A percentile compares a stretch with the other conserved stretches of the same genome.
Evolutionary conservation across 1,140 invertebrate species (phyloP).

Genomic region (Sweltsa coloradensis): DNA sequence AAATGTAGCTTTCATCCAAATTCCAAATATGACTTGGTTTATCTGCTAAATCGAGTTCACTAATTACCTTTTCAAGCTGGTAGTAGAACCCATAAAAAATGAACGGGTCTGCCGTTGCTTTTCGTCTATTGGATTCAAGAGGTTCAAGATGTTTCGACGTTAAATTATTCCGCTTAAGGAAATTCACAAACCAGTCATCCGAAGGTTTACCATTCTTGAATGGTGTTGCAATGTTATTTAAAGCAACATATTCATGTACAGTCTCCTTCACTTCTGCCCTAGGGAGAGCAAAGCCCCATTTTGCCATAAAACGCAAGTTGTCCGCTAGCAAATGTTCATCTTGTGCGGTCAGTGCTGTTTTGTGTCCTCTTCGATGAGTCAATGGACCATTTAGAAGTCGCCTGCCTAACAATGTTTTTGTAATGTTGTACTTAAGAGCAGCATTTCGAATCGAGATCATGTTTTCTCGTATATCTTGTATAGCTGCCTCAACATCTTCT

Average conservation of each 20-base stretch:
- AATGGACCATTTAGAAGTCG: background rate
- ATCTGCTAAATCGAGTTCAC: constrained; percentile 12
- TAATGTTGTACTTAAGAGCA: constrained; percentile 2
- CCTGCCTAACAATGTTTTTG: background rate
- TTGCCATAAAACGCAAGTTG: constrained; percentile 3
- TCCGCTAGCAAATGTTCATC: background rate
- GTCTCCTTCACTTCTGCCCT: background rate
- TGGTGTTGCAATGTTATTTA: constrained; percentile 3
- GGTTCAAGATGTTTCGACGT: constrained; percentile 5
- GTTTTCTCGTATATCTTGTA: background rate
- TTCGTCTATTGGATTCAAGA: constrained; percentile 3
- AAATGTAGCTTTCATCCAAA: constrained; percentile 14
- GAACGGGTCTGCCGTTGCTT: constrained; percentile 14
- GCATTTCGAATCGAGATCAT: background rate
- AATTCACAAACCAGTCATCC: constrained; percentile 3
- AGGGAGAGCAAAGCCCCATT: constrained; percentile 5
- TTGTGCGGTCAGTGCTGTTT: constrained; percentile 5
- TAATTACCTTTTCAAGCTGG: background rate
- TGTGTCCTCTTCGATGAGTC: background rate
- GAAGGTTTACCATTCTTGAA: constrained; percentile 6
- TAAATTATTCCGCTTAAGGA: background rate
- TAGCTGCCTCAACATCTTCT: background rate
- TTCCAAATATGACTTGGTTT: constrained; percentile 14
- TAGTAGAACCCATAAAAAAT: constrained; percentile 17
- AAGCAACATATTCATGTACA: constrained; percentile 5